A percentile compares a stretch with the other conserved stretches of the same genome.
Conservation (phyloP, 2,888 invertebrate genomes). For the Dasysyrphus tricinctus region DNA sequence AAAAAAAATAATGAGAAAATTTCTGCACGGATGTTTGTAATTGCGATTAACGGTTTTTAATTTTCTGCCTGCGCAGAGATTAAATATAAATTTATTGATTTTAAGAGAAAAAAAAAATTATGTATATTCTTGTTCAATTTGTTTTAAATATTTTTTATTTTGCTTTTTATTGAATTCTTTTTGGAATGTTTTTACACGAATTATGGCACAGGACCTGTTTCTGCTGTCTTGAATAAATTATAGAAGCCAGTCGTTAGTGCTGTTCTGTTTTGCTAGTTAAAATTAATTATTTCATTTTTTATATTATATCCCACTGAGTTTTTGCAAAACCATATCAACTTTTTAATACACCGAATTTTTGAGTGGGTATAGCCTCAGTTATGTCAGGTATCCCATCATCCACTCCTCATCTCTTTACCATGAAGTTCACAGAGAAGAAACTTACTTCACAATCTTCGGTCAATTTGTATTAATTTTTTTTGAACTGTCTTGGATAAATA, state of each 20-base stretch:
- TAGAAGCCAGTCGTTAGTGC: not conserved
- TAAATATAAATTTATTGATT: slow-evolving; percentile 54
- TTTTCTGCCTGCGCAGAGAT: slow-evolving; percentile 59
- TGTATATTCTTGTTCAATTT: not conserved
- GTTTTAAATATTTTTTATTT: not conserved
- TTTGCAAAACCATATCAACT: not conserved
- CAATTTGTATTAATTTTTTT: no score
- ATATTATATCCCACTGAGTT: not conserved
- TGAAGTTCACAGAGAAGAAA: no score
- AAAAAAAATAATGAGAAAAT: slow-evolving; percentile 23
- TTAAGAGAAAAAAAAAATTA: slow-evolving; percentile 9
- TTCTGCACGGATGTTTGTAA: slow-evolving; percentile 68
- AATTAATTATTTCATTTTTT: slow-evolving; percentile 13
- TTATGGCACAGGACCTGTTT: slow-evolving; percentile 14
- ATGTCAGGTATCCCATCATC: no score
- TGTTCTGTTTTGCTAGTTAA: slow-evolving; percentile 9
- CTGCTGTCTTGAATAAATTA: slow-evolving; percentile 16
- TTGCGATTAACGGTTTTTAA: slow-evolving; percentile 74
- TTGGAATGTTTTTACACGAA: slow-evolving; percentile 9
- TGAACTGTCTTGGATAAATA: no score
- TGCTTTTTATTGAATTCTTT: not conserved
- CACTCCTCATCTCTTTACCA: no score
- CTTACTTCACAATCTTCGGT: no score
- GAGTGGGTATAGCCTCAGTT: no score
- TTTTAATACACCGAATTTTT: not conserved